Percentiles rank a stretch among this genome's conserved stretches.
Conservation (phyloP, 2,888 invertebrate genomes). For the Melitaea athalia region DNA sequence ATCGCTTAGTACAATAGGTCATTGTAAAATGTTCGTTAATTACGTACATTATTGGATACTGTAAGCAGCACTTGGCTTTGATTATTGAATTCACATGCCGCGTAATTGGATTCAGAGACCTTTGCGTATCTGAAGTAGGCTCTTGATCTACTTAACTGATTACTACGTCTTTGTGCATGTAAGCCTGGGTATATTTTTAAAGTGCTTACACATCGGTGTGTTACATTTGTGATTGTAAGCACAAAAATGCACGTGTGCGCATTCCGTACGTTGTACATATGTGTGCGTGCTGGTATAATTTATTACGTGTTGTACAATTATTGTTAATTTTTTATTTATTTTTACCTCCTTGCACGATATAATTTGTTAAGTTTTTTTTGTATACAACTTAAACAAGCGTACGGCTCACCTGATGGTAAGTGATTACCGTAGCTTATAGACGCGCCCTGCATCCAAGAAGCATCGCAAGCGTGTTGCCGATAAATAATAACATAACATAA, state of each 20-base stretch:
- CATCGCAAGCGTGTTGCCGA: too few relatives aligned
- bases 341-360: too few relatives aligned
- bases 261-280: too few relatives aligned
- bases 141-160: constrained; percentile 26
- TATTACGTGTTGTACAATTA: too few relatives aligned
- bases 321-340: too few relatives aligned
- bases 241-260: background rate
- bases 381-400: too few relatives aligned
- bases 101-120: constrained; percentile 27
- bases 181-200: background rate
- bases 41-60: constrained; percentile 13
- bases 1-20: background rate
- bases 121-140: constrained; percentile 21
- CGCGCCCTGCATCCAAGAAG: too few relatives aligned
- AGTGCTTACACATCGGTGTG: background rate
- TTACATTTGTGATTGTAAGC: background rate
- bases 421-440: too few relatives aligned
- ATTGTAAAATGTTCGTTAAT: background rate
- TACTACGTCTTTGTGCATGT: constrained; percentile 7
- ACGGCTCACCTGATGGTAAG: too few relatives aligned
- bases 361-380: too few relatives aligned
- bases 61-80: constrained; percentile 19
- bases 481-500: too few relatives aligned
- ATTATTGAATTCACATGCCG: constrained; percentile 20
- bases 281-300: too few relatives aligned